These are phyloP conservation scores for Physella acuta DNA, from an alignment of 1,140 invertebrate genomes.

Conservation along the genomic window DNA sequence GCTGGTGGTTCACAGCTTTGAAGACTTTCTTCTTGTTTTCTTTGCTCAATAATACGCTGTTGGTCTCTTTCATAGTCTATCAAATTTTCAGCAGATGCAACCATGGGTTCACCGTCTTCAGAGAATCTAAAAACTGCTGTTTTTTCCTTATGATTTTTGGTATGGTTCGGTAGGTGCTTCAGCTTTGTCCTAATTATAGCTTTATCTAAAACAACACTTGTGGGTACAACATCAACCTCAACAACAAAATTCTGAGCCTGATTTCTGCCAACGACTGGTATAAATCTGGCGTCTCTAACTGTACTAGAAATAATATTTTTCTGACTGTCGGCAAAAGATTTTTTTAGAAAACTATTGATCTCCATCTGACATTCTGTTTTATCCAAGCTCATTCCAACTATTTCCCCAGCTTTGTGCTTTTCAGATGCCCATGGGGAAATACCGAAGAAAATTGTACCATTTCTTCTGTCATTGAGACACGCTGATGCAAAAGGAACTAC, in stretches of 20 bases:
- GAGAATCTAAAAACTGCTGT: constrained; percentile 14
- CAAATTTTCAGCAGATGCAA: neutral
- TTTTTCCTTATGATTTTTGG: constrained; percentile 6
- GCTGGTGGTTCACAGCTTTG: neutral
- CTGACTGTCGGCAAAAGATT: constrained; percentile 20
- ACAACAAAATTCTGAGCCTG: constrained; percentile 23
- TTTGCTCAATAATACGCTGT: neutral
- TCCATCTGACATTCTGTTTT: constrained; percentile 11
- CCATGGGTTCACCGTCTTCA: constrained; percentile 8
- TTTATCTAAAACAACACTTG: constrained; percentile 16
- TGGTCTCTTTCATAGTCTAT: neutral
- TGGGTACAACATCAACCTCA: constrained; percentile 38
- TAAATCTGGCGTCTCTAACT: constrained; percentile 29
- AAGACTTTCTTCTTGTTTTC: constrained; percentile 10
- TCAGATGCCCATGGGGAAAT: constrained; percentile 11
- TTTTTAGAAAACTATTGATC: constrained; percentile 19
- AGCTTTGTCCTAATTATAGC: constrained; percentile 27
- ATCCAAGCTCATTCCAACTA: constrained; percentile 19
- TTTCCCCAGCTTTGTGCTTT: constrained; percentile 5
- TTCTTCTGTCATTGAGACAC: constrained; percentile 32
- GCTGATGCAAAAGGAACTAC: constrained; percentile 31
- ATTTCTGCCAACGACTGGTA: constrained; percentile 19
- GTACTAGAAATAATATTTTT: constrained; percentile 13
- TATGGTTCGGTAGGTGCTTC: neutral
- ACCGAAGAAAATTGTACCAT: constrained; percentile 36